A percentile compares a stretch with the other conserved stretches of the same genome.
These are phyloP conservation scores for Periophthalmus modestus DNA, from an alignment of 2,113 vertebrate species.

Conservation along the genomic window DNA sequence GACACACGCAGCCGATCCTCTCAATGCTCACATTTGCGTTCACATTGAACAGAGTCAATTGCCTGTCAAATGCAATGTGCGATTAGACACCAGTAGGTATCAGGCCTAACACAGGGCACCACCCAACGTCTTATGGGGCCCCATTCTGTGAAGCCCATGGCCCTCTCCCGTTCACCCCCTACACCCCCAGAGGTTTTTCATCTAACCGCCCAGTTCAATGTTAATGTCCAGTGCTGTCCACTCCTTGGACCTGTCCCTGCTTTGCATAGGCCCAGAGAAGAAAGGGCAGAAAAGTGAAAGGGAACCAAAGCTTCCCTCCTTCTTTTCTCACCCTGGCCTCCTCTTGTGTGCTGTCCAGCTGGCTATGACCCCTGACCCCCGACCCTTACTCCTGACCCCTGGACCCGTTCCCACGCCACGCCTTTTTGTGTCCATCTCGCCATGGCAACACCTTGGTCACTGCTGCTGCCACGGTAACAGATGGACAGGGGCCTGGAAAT, in stretches of 20 bases:
- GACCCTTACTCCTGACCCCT: conserved; percentile 81
- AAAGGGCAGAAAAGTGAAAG: conserved; percentile 51
- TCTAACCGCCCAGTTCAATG: conserved; percentile 77
- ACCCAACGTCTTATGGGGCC: conserved; percentile 52
- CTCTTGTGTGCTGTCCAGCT: conserved; percentile 83
- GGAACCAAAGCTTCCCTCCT: conserved; percentile 64
- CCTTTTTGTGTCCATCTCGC: conserved; percentile 78
- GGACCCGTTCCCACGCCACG: conserved; percentile 83
- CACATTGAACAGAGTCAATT: conserved; percentile 76
- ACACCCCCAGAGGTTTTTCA: conserved; percentile 41
- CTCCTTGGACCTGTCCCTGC: conserved; percentile 57
- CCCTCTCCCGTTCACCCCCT: conserved; percentile 21
- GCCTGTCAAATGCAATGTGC: conserved; percentile 74
- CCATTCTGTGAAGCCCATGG: conserved; percentile 34
- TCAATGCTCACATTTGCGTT: conserved; percentile 62
- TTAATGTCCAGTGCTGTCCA: conserved; percentile 77
- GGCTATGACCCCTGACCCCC: conserved; percentile 77
- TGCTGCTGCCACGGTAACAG: conserved; percentile 82
- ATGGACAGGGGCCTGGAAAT: conserved; percentile 79
- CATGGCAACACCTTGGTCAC: conserved; percentile 78
- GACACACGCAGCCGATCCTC: conserved; percentile 40
- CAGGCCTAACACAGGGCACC: conserved; percentile 45
- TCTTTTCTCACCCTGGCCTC: conserved; percentile 79
- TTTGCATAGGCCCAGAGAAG: conserved; percentile 43
- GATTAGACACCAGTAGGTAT: conserved; percentile 67